phyloP scores from a whole-genome alignment of 2,797 vertebrate species.

The Lepilemur ruficaudatus region DNA sequence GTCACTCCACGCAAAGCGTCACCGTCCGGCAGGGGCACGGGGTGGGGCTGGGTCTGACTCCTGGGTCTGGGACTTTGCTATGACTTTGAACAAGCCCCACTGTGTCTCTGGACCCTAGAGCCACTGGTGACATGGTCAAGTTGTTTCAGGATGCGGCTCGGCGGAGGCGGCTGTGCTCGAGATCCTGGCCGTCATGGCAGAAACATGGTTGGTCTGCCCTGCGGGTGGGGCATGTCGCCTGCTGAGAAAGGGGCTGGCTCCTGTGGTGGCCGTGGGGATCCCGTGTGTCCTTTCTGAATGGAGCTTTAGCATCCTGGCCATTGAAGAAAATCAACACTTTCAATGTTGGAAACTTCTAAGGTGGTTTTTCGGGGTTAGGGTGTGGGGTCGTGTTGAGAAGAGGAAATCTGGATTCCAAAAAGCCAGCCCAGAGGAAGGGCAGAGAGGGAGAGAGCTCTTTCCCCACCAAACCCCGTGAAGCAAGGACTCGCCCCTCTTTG shows the following conservation, averaged over 20 bases:
- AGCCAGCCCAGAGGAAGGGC: too few species aligned
- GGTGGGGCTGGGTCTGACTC: neutral
- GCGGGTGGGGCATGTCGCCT: neutral
- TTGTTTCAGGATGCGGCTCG: rapidly evolving
- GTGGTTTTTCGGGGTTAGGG: neutral
- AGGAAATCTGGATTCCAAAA: neutral
- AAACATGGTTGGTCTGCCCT: neutral
- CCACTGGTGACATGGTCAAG: neutral
- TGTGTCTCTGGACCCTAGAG: neutral
- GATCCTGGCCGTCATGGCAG: neutral
- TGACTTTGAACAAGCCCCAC: neutral
- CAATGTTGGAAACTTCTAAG: neutral
- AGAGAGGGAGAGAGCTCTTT: neutral
- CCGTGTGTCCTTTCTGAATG: neutral
- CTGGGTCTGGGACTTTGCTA: neutral
- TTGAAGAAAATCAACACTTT: neutral
- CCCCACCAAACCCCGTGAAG: neutral
- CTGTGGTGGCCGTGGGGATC: rapidly evolving
- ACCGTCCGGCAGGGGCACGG: rapidly evolving
- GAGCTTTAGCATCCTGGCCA: neutral
- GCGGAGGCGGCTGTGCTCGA: neutral
- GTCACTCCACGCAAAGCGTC: rapidly evolving
- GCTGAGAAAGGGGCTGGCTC: neutral
- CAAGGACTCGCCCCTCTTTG: neutral
- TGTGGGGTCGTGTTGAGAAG: neutral